These are phyloP conservation scores for Melitaea athalia DNA, from an alignment of 2,888 invertebrate species.

Conservation along the genomic window DNA sequence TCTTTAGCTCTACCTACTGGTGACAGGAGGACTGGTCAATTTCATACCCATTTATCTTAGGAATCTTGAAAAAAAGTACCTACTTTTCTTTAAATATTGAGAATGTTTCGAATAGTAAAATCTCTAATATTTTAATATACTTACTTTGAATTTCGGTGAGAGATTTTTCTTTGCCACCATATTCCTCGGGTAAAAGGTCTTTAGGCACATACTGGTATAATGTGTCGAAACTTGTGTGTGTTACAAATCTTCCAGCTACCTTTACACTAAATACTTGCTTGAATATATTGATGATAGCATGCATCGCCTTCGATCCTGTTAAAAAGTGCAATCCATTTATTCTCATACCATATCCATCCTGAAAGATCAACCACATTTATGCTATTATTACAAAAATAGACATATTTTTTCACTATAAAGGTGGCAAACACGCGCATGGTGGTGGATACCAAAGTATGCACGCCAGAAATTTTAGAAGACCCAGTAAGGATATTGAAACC, in stretches of 20 bases:
- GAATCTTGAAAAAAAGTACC: no score
- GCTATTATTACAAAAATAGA: background rate
- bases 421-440: no score
- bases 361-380: slow-evolving; percentile 7
- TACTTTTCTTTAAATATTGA: no score
- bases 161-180: slow-evolving; percentile 46
- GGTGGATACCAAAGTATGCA: no score
- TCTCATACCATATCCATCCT: slow-evolving; percentile 54
- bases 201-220: slow-evolving; percentile 47
- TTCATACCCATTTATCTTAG: no score
- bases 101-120: background rate
- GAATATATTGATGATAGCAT: slow-evolving; percentile 46
- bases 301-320: slow-evolving; percentile 52
- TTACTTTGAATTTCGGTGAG: slow-evolving; percentile 38
- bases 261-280: slow-evolving; percentile 57
- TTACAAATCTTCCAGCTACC: slow-evolving; percentile 49
- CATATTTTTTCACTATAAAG: no score
- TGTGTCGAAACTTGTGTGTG: slow-evolving; percentile 48
- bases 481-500: no score
- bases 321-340: slow-evolving; percentile 56
- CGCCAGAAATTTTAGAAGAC: no score
- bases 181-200: slow-evolving; percentile 49
- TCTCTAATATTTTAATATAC: background rate
- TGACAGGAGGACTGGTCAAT: no score
- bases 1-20: no score